phyloP scores from a whole-genome alignment of 2,797 vertebrate species.

The Cossypha heuglini region DNA sequence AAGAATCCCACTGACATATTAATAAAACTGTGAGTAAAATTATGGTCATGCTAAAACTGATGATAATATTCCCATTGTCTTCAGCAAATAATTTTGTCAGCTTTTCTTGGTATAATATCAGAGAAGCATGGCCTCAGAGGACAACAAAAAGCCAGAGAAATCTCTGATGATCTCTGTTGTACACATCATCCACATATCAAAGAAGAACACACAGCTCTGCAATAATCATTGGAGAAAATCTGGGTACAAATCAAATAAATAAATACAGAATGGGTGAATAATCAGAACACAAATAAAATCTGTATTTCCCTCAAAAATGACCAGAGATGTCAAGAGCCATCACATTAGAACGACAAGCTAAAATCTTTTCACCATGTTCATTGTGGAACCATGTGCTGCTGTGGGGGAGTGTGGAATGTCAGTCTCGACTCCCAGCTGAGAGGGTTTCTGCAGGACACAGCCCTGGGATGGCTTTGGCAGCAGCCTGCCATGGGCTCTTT shows the following conservation, averaged over 20 bases:
- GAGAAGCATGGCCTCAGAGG: background rate
- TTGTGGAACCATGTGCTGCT: fast-evolving
- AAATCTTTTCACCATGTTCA: background rate
- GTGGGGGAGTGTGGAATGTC: background rate
- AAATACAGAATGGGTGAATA: background rate
- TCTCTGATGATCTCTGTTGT: background rate
- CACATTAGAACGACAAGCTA: background rate
- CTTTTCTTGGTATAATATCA: background rate
- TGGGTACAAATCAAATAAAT: background rate
- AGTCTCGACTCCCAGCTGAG: background rate
- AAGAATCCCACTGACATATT: background rate
- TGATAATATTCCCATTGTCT: background rate
- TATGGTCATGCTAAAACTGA: background rate
- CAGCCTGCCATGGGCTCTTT: background rate
- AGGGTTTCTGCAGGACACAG: background rate
- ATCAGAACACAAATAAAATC: background rate
- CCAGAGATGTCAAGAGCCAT: background rate
- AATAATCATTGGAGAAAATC: background rate
- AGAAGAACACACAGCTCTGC: background rate
- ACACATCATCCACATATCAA: background rate
- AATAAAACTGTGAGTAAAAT: background rate
- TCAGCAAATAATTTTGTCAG: background rate
- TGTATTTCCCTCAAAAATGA: background rate
- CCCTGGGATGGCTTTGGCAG: background rate
- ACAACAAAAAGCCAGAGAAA: background rate